phyloP scores from a whole-genome alignment of 2,888 invertebrate genomes.

The Zeuzera pyrina region DNA sequence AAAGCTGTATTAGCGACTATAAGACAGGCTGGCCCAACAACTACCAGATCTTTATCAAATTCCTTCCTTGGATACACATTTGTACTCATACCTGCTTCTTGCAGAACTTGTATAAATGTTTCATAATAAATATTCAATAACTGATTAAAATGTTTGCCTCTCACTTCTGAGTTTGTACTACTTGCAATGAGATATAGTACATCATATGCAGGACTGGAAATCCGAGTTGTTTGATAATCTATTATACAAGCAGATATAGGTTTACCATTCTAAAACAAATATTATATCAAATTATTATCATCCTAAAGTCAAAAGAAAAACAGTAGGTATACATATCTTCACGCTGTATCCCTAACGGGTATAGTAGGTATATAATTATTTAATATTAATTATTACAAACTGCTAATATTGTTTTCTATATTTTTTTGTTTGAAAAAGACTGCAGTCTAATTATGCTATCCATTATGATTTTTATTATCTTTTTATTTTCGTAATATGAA shows the following conservation, averaged over 20 bases:
- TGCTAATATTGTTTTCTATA: no score
- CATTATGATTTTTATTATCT: no score
- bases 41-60: conserved; percentile 40
- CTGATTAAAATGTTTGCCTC: conserved; percentile 27
- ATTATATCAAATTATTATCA: no score
- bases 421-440: no score
- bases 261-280: conserved; percentile 30
- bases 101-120: conserved; percentile 29
- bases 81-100: conserved; percentile 19
- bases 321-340: no score
- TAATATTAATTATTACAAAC: no score
- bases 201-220: conserved; percentile 51
- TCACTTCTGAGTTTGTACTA: conserved; percentile 35
- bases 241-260: conserved; percentile 49
- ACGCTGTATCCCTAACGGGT: no score
- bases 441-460: no score
- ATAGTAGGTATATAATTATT: no score
- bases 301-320: no score
- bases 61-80: conserved; percentile 31
- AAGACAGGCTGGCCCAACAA: conserved; percentile 45
- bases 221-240: conserved; percentile 52
- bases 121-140: conserved; percentile 41
- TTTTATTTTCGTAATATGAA: no score
- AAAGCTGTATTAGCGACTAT: conserved; percentile 54
- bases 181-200: conserved; percentile 44